Base-by-base conservation (phyloP, 2,113 vertebrate species). In the Aegotheles bennettii region DNA sequence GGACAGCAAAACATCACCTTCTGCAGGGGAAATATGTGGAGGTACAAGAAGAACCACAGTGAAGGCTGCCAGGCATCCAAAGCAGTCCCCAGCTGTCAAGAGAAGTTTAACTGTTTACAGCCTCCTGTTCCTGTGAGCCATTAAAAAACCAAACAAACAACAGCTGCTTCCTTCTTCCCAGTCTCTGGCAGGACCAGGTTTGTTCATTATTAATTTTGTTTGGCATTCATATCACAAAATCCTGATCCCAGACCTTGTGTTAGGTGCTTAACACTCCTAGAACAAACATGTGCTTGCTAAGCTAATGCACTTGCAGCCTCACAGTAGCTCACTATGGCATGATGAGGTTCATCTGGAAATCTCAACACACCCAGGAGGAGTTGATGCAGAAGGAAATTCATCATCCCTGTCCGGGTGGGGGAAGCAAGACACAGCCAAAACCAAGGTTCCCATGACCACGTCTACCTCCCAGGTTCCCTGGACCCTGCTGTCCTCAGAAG, bases 51-150 rank as follows among this genome's bases (percentile, higher is more conserved):
- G 89, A 35, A 63, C 16, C 71, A 16, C n/a, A 43, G 86, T 29
- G 6, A 45, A 43, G 19, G 35, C 40, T 60, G 68, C 51, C 20
- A 63, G 51, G 68, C 81, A 78, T 53, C 89, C 90, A 60, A 56
- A 89, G 82, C 88, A 73, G n/a, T 63, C 85, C 57, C 42, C 87
- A 77, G 89, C 91, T 90, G 90, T 33, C 95, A 93, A 42, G 33
- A 93, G 92, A 90, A 86, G 79, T 95, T 93, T 95, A 94, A 94
- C 93, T 96, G 87, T 84, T 96, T 84, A 47, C 51, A 57, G 87
- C 84, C 73, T 86, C 87, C 68, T 53, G 81, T 12, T 91, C 76
- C 80, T 87, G 60, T 1, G 36, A 84, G 91, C 84, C 68, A 24
- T 43, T 51, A 61, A 67, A 61, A 67, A 77, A 90, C 1, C 88